Percentiles rank a stretch among this genome's conserved stretches.
phyloP scores from a whole-genome alignment of 2,888 invertebrate species.

The Ceratothoa steindachneri region DNA sequence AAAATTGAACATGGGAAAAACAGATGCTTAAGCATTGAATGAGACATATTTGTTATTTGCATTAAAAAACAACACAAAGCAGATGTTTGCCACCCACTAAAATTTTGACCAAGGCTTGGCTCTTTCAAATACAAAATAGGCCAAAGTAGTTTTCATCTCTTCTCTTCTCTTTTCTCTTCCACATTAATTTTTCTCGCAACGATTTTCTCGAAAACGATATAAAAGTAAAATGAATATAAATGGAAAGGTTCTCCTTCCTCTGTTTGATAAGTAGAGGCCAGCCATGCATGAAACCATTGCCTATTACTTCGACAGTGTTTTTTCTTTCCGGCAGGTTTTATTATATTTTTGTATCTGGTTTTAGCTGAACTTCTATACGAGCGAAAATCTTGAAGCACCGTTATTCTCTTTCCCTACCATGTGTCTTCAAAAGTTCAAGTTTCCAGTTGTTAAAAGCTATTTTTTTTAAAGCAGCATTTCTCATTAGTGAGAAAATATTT shows the following conservation, averaged over 20 bases:
- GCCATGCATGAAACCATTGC: slow-evolving; percentile 11
- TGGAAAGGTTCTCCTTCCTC: background rate
- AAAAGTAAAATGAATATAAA: slow-evolving; percentile 4
- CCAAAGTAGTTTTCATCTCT: background rate
- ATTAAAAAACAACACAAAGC: too few species aligned
- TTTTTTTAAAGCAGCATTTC: too few species aligned
- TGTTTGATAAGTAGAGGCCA: slow-evolving; percentile 1
- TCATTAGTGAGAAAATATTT: too few species aligned
- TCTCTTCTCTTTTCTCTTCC: background rate
- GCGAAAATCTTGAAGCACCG: too few species aligned
- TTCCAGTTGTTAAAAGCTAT: too few species aligned
- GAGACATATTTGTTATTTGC: too few species aligned
- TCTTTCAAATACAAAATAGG: background rate
- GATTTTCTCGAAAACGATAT: background rate
- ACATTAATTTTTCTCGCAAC: background rate
- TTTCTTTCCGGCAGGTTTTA: background rate
- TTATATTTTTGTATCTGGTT: too few species aligned
- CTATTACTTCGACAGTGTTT: slow-evolving; percentile 5
- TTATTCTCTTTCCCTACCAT: too few species aligned
- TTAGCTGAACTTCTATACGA: too few species aligned
- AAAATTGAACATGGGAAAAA: too few species aligned
- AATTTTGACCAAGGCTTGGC: background rate
- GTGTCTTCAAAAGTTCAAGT: too few species aligned
- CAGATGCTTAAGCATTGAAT: too few species aligned
- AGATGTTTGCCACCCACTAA: background rate